Evolutionary conservation across 2,888 invertebrate genomes (phyloP).

Genomic region (Coenonympha glycerion): DNA sequence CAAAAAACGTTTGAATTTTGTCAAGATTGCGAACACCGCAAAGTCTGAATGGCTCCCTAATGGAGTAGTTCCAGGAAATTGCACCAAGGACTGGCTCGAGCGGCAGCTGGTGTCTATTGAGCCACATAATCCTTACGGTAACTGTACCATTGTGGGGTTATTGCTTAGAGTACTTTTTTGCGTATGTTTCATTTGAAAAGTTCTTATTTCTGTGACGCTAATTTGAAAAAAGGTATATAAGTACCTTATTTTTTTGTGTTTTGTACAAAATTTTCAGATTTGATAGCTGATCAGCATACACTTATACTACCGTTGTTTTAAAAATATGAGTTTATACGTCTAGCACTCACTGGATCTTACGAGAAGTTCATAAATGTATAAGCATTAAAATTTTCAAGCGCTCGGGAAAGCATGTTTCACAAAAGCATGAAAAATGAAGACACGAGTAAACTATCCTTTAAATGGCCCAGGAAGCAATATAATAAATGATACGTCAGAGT

Average conservation of each 20-base stretch:
- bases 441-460: conserved; percentile 31
- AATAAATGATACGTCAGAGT: conserved; percentile 30
- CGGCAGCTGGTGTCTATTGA: conserved; percentile 20
- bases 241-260: too few species aligned
- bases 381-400: conserved; percentile 29
- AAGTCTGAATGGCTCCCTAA: conserved; percentile 1
- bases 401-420: conserved; percentile 26
- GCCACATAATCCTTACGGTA: conserved; percentile 11
- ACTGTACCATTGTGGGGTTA: too few species aligned
- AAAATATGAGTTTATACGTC: too few species aligned
- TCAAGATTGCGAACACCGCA: neutral
- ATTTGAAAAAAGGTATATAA: too few species aligned
- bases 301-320: too few species aligned
- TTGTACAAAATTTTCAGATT: too few species aligned
- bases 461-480: conserved; percentile 31
- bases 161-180: too few species aligned
- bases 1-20: neutral
- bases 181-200: too few species aligned
- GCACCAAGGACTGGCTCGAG: conserved; percentile 8
- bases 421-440: conserved; percentile 30
- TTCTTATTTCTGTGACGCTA: too few species aligned
- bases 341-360: too few species aligned
- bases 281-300: too few species aligned
- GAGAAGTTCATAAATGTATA: conserved; percentile 15
- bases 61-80: conserved; percentile 19